These are phyloP conservation scores for Halcyon chelicuti DNA, from an alignment of 2,797 vertebrate genomes.

Conservation along the genomic window DNA sequence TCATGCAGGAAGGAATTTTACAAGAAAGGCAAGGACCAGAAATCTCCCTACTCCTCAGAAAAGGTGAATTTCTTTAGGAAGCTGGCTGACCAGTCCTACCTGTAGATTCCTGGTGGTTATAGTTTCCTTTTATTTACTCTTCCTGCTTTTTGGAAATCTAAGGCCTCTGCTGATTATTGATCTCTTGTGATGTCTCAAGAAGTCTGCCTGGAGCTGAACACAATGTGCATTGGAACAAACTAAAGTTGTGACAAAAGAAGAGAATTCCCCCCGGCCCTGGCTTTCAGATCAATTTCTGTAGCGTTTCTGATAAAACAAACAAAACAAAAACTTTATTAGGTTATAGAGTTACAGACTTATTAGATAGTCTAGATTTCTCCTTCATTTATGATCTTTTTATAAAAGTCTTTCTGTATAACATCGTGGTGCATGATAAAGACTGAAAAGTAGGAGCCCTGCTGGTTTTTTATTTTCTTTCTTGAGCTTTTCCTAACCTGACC, in stretches of 20 bases:
- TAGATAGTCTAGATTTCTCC: not conserved
- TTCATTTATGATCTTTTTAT: not conserved
- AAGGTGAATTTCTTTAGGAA: not conserved
- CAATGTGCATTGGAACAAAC: not conserved
- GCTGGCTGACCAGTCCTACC: not conserved
- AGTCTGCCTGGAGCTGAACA: not conserved
- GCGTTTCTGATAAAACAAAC: not conserved
- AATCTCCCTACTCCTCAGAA: not conserved
- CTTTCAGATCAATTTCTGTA: constrained; percentile 14
- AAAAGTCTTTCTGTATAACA: not conserved
- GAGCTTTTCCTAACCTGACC: not conserved
- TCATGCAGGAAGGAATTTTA: constrained; percentile 34
- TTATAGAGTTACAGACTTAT: not conserved
- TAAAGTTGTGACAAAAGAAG: constrained; percentile 4
- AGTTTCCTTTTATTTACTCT: not conserved
- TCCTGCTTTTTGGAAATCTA: not conserved
- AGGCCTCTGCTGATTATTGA: not conserved
- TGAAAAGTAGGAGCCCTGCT: not conserved
- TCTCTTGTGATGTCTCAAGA: not conserved
- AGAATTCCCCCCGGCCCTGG: not conserved
- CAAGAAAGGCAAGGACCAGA: not conserved
- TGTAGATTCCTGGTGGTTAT: not conserved
- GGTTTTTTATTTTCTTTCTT: not conserved
- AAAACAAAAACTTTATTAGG: not conserved
- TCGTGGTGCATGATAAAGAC: not conserved